Evolutionary conservation across 2,888 invertebrate genomes (phyloP), one percentile per base, ranked within the genome.

Genomic region (Amiota mariae): DNA sequence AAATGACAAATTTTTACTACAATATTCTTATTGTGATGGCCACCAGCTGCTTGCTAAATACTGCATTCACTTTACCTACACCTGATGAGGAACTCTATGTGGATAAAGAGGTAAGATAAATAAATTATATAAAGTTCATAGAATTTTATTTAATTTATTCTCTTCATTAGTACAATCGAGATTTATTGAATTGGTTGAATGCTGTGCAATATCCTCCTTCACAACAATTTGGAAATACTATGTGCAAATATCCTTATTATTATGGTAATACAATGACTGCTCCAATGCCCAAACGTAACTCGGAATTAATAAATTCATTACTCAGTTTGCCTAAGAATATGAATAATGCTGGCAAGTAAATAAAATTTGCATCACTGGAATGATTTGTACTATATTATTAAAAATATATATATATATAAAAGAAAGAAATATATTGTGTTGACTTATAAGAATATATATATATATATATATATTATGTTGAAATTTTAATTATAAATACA

Each of bases 301-400:
- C 94, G 0, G 94, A 95, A 84, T 89, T 94, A 9, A 95, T 94
- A 80, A 95, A 94, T 87, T 93, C 95, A 0, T 91, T 95, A n/a
- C 90, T 95, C 56, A 93, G 93, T n/a, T 88, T 95, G 68, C 95
- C 95, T 10, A 94, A 94, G 84, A 93, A 92, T 76, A 92, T 95
- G 92, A 93, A 93, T 82, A 93, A 94, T 73, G 95, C 94, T 59
- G 95, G 95, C 71, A 93, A 93, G 88, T 93, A 90, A 89, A 73
- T 63, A 10, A 10, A 63, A 48, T 20, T 61, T 48, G 13, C n/a
- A 63, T 15, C 36, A 36, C 59, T 54, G 54, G 13, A 11, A n/a
- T 54, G 8, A 54, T 54, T n/a, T 54, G 54, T 36, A 36, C 36
- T 36, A 36, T 36, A 36, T 36, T 36, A 36, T 36, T 36, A 36